phyloP scores from a whole-genome alignment of 1,140 invertebrate genomes.

The Cydia splendana region DNA sequence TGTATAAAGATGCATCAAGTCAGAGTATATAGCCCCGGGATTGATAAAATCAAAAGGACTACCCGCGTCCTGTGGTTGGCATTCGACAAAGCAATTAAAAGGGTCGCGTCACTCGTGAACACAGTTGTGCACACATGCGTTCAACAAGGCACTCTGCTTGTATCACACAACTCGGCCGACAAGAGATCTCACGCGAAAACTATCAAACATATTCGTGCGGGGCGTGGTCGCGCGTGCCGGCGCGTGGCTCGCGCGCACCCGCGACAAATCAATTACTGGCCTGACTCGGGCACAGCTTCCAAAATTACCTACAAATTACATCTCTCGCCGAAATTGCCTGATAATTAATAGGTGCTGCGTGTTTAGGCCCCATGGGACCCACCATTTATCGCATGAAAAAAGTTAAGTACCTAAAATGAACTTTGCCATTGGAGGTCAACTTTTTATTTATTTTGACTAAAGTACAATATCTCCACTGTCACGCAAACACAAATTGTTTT shows the following conservation, averaged over 20 bases:
- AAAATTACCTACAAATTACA: slow-evolving; percentile 76
- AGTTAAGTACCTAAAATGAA: slow-evolving; percentile 11
- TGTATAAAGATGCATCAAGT: not conserved
- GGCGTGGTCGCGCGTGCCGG: slow-evolving; percentile 49
- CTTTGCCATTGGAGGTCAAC: too few species aligned
- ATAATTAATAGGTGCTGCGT: slow-evolving; percentile 60
- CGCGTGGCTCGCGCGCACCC: slow-evolving; percentile 47
- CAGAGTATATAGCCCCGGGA: not conserved
- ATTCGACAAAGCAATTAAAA: slow-evolving; percentile 24
- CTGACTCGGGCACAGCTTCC: slow-evolving; percentile 60
- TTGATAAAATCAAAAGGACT: slow-evolving; percentile 12
- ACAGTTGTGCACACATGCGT: slow-evolving; percentile 31
- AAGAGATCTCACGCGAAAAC: slow-evolving; percentile 51
- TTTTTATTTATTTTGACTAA: too few species aligned
- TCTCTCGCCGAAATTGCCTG: slow-evolving; percentile 63
- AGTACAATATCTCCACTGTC: too few species aligned
- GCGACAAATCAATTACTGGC: slow-evolving; percentile 76
- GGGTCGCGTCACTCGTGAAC: slow-evolving; percentile 25
- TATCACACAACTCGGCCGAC: slow-evolving; percentile 36
- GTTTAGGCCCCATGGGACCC: not conserved
- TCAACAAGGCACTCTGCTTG: slow-evolving; percentile 1
- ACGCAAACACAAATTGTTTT: too few species aligned
- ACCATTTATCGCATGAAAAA: not conserved
- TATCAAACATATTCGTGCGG: slow-evolving; percentile 45
- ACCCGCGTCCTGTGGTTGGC: not conserved